Evolutionary conservation across 2,797 vertebrate genomes (phyloP).

Genomic region (Zenarchopterus dispar): DNA sequence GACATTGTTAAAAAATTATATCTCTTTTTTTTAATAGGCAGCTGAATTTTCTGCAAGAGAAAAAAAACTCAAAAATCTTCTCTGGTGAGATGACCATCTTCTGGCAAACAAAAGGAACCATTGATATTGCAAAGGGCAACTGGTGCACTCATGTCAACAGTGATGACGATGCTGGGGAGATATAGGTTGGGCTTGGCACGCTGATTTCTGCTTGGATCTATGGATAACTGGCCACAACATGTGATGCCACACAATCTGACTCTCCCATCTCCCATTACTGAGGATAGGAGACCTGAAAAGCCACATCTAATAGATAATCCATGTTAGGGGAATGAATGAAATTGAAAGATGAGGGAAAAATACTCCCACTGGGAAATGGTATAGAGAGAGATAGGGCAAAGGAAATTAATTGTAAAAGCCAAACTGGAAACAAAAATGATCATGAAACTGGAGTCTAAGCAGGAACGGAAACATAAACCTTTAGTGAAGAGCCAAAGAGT

Average conservation of each 20-base stretch:
- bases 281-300: slow-evolving; percentile 68
- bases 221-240: slow-evolving; percentile 70
- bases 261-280: slow-evolving; percentile 74
- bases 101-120: slow-evolving; percentile 35
- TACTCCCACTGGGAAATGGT: slow-evolving; percentile 7
- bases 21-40: background rate
- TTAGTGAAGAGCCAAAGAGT: slow-evolving; percentile 40
- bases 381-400: slow-evolving; percentile 22
- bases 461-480: slow-evolving; percentile 43
- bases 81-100: slow-evolving; percentile 6
- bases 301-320: slow-evolving; percentile 74
- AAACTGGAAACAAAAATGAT: slow-evolving; percentile 24
- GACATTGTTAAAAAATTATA: too few species aligned
- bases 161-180: slow-evolving; percentile 35
- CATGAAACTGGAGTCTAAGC: slow-evolving; percentile 29
- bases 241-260: slow-evolving; percentile 61
- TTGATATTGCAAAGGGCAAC: slow-evolving; percentile 46
- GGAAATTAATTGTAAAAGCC: slow-evolving; percentile 39
- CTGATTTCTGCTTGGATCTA: slow-evolving; percentile 61
- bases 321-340: slow-evolving; percentile 34
- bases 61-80: slow-evolving; percentile 15
- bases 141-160: slow-evolving; percentile 41
- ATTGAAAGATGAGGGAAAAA: slow-evolving; percentile 17
- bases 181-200: slow-evolving; percentile 57
- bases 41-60: slow-evolving; percentile 2